Evolutionary conservation across 2,888 invertebrate species (phyloP).

Genomic region (Doris montereyensis): DNA sequence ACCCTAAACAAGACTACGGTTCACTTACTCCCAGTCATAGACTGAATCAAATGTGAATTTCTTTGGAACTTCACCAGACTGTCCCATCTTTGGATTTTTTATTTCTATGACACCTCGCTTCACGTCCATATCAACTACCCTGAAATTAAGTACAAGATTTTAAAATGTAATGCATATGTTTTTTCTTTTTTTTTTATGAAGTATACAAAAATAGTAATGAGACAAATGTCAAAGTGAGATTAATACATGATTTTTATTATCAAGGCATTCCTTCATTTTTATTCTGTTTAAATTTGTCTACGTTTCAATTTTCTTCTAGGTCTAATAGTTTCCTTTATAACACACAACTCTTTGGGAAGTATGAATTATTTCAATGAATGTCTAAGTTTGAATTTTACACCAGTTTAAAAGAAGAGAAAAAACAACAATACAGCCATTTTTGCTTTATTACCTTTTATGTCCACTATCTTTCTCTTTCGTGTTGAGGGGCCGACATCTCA

Average conservation of each 20-base stretch:
- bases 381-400: too few relatives aligned
- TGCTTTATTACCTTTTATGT: constrained; percentile 77
- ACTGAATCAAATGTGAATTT: constrained; percentile 98
- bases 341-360: too few relatives aligned
- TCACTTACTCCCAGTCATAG: constrained; percentile 88
- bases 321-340: too few relatives aligned
- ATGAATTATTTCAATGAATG: too few relatives aligned
- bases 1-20: too few relatives aligned
- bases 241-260: neutral
- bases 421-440: too few relatives aligned
- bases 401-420: too few relatives aligned
- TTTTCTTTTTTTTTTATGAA: too few relatives aligned
- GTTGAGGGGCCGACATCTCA: constrained; percentile 95
- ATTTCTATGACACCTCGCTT: constrained; percentile 93
- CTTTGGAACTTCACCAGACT: constrained; percentile 79
- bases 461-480: constrained; percentile 86
- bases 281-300: too few relatives aligned
- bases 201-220: constrained; percentile 6
- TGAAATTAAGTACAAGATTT: constrained; percentile 72
- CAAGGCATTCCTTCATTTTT: too few relatives aligned
- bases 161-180: too few relatives aligned
- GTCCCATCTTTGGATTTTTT: constrained; percentile 82
- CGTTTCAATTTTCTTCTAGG: too few relatives aligned
- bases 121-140: constrained; percentile 86
- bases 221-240: neutral